Percentiles rank a stretch among this genome's conserved stretches.
These are phyloP conservation scores for Garrulus glandarius DNA, from an alignment of 2,797 vertebrate species.

Conservation along the genomic window DNA sequence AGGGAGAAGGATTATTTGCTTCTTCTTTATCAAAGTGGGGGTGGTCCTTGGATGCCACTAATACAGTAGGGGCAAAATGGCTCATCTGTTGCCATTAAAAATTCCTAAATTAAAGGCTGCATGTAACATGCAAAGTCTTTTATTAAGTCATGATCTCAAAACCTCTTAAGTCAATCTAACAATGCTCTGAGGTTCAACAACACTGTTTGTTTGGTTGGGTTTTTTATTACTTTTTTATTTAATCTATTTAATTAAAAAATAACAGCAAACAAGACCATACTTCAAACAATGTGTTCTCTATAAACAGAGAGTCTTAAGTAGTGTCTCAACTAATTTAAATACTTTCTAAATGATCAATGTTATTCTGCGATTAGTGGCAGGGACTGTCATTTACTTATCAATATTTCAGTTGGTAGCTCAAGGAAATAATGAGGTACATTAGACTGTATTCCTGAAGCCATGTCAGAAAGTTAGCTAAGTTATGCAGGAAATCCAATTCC, in stretches of 20 bases:
- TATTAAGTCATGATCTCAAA: not conserved
- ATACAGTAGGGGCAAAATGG: not conserved
- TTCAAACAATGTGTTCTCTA: not conserved
- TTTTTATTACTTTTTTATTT: not conserved
- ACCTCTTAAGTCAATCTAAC: not conserved
- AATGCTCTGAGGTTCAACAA: not conserved
- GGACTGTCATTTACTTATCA: not conserved
- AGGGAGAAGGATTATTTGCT: not conserved
- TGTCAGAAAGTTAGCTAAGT: not conserved
- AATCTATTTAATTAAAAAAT: not conserved
- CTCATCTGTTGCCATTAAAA: not conserved
- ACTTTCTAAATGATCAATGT: not conserved
- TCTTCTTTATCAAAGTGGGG: not conserved
- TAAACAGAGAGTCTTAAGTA: not conserved
- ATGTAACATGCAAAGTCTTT: not conserved
- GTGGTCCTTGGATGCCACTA: not conserved
- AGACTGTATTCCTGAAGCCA: not conserved
- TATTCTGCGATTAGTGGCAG: not conserved
- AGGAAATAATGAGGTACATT: not conserved
- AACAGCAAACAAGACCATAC: not conserved
- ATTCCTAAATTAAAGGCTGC: not conserved
- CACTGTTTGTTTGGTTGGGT: not conserved
- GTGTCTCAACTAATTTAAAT: not conserved
- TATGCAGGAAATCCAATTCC: not conserved
- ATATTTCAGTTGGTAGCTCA: not conserved